phyloP scores from a whole-genome alignment of 2,113 vertebrate genomes.

The Cichladusa arquata region DNA sequence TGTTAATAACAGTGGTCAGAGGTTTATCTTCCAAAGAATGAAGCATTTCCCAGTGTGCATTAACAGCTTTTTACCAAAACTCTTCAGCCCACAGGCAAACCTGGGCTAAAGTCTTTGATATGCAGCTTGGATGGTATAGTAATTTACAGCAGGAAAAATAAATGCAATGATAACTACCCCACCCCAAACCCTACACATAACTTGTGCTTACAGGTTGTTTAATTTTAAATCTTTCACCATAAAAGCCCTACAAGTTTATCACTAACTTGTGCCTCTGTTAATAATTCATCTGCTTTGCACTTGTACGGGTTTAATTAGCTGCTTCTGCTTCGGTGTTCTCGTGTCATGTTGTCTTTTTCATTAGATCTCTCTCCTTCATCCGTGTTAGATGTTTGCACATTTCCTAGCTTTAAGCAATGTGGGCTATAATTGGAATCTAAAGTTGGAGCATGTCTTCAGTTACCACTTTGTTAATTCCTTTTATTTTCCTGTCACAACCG shows the following conservation, averaged over 20 bases:
- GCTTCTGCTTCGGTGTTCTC: background rate
- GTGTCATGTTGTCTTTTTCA: slow-evolving; percentile 47
- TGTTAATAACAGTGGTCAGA: background rate
- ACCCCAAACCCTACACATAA: background rate
- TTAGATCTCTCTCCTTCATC: slow-evolving; percentile 7
- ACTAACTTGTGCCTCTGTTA: background rate
- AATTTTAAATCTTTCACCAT: background rate
- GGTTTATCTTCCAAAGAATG: background rate
- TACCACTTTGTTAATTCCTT: slow-evolving; percentile 40
- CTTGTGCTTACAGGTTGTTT: background rate
- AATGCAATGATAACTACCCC: background rate
- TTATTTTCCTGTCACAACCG: slow-evolving; percentile 42
- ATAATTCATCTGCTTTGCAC: background rate
- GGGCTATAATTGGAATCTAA: slow-evolving; percentile 46
- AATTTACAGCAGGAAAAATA: background rate
- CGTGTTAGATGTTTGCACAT: slow-evolving; percentile 37
- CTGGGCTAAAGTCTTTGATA: background rate
- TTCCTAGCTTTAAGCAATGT: slow-evolving; percentile 43
- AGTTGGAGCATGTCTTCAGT: slow-evolving; percentile 35
- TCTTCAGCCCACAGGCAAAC: background rate
- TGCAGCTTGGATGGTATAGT: background rate
- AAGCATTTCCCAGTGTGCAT: background rate
- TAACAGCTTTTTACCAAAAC: background rate
- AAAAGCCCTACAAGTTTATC: background rate
- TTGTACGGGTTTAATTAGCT: slow-evolving; percentile 23